These are phyloP conservation scores for Desmophyllum pertusum DNA, from an alignment of 92 coral and sea anemone genomes.

Conservation along the genomic window DNA sequence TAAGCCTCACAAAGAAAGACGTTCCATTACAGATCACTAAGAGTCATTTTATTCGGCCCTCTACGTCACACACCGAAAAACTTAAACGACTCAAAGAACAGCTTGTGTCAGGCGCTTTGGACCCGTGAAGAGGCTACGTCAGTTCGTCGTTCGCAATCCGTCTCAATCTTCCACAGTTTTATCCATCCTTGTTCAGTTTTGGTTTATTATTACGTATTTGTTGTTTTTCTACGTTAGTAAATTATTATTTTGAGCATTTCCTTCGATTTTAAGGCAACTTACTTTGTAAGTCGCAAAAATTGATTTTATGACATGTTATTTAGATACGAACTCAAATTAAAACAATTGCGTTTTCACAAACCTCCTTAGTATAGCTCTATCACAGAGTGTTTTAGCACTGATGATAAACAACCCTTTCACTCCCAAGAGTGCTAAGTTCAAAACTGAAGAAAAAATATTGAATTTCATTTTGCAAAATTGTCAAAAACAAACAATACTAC, in stretches of 20 bases:
- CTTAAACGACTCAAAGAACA: conserved; percentile 58
- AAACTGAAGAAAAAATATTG: too few species aligned
- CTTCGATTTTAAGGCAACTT: too few species aligned
- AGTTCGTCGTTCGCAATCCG: background rate
- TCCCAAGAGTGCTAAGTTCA: too few species aligned
- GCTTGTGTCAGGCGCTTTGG: background rate
- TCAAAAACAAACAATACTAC: too few species aligned
- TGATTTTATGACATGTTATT: too few species aligned
- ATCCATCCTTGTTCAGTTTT: background rate
- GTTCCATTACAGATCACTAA: conserved; percentile 79
- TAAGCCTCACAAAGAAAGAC: conserved; percentile 85
- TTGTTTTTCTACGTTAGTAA: background rate
- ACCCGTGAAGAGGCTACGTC: background rate
- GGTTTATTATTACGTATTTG: background rate
- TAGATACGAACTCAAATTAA: background rate
- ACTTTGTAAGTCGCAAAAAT: too few species aligned
- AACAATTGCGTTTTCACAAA: background rate
- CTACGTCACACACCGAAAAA: conserved; percentile 69
- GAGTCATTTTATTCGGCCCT: conserved; percentile 86
- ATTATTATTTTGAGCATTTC: background rate
- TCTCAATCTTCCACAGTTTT: background rate
- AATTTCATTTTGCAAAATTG: too few species aligned
- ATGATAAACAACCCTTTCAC: background rate
- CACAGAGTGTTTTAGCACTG: background rate
- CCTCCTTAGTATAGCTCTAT: background rate